Evolutionary conservation across 2,888 invertebrate species (phyloP).

Genomic region (Andrena trimmerana): DNA sequence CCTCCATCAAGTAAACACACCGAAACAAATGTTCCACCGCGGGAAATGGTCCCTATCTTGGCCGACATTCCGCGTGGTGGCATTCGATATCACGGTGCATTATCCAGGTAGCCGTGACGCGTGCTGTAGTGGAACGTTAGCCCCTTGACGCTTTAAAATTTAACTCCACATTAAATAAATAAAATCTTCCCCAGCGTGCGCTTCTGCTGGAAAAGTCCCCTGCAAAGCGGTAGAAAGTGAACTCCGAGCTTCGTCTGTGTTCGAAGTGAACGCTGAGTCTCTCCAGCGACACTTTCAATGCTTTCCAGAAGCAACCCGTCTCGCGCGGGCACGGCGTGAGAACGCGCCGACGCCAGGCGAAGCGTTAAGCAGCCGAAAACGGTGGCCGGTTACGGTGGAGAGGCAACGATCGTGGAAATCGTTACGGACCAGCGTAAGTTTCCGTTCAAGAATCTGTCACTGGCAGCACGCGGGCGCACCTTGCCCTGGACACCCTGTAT

Average conservation of each 20-base stretch:
- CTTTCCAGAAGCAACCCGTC: too few species aligned
- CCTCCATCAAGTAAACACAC: background rate
- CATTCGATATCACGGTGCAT: background rate
- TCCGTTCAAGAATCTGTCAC: slow-evolving; percentile 53
- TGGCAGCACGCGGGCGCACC: slow-evolving; percentile 59
- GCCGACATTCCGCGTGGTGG: slow-evolving; percentile 14
- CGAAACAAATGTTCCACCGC: background rate
- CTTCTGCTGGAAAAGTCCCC: background rate
- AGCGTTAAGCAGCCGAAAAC: too few species aligned
- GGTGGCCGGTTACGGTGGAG: too few species aligned
- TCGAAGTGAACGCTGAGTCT: too few species aligned
- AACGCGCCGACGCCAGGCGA: too few species aligned
- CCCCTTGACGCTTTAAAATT: background rate
- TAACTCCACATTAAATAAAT: too few species aligned
- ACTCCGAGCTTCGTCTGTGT: too few species aligned
- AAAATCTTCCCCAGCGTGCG: background rate
- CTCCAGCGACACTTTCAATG: too few species aligned
- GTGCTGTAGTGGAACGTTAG: background rate
- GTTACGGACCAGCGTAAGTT: background rate
- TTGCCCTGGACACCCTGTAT: slow-evolving; percentile 51
- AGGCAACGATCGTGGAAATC: background rate
- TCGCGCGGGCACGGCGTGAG: too few species aligned
- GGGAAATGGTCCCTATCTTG: slow-evolving; percentile 26
- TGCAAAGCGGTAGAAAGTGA: background rate
- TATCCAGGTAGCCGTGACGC: background rate